Percentiles rank a stretch among this genome's conserved stretches.
Conservation (phyloP, 1,140 invertebrate species). For the Gonatopus flavifemur region DNA sequence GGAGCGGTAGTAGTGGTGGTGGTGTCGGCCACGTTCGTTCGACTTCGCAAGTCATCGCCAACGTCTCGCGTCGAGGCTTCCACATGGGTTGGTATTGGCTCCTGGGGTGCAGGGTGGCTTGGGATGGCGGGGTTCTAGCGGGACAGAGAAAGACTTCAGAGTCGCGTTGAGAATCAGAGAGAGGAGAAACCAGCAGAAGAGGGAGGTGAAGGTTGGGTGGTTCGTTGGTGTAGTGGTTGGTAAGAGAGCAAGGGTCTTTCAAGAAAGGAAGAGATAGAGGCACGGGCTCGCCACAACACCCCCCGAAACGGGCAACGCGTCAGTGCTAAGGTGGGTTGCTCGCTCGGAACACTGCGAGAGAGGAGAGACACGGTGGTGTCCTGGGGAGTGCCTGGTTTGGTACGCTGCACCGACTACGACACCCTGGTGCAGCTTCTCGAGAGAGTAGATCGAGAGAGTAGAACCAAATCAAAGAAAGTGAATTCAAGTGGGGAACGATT, state of each 20-base stretch:
- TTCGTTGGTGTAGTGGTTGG: too few species aligned
- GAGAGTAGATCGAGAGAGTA: neutral
- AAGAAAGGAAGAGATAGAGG: neutral
- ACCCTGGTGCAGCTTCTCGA: conserved; percentile 32
- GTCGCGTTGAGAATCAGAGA: conserved; percentile 18
- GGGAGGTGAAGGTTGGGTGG: conserved; percentile 7
- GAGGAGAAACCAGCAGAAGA: conserved; percentile 3
- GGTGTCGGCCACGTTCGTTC: conserved; percentile 44
- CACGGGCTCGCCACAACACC: conserved; percentile 41
- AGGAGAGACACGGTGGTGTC: conserved; percentile 42
- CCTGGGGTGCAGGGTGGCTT: conserved; percentile 54
- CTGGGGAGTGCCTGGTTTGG: conserved; percentile 55
- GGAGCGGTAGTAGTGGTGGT: conserved; percentile 16
- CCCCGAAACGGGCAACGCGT: conserved; percentile 50
- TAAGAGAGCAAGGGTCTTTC: neutral
- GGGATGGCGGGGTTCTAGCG: conserved; percentile 49
- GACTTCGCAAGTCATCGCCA: conserved; percentile 47
- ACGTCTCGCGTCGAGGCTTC: conserved; percentile 52
- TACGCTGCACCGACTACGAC: conserved; percentile 33
- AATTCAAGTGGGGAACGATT: conserved; percentile 1
- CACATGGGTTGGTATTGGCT: conserved; percentile 60
- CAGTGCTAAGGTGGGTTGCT: conserved; percentile 56
- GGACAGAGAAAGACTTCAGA: conserved; percentile 32
- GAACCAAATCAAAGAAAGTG: conserved; percentile 1
- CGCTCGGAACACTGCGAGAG: conserved; percentile 51